phyloP scores from a whole-genome alignment of 2,113 vertebrate species.

The Oenanthe melanoleuca region DNA sequence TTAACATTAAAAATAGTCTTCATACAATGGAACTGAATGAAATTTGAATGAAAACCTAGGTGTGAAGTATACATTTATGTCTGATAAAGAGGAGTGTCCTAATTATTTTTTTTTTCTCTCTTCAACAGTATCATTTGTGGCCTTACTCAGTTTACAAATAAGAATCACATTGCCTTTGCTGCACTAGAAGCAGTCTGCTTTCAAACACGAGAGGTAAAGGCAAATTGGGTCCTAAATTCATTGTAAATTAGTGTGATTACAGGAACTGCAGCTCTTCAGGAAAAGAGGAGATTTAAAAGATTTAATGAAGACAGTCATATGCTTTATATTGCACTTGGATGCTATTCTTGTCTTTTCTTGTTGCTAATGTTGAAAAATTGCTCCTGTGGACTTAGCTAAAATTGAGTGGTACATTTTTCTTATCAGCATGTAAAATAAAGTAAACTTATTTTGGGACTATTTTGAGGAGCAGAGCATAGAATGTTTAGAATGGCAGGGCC shows the following conservation, averaged over 20 bases:
- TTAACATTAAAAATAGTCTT: background rate
- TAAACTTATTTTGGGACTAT: background rate
- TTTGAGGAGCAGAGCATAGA: background rate
- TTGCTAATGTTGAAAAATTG: background rate
- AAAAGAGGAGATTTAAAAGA: background rate
- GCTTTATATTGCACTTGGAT: background rate
- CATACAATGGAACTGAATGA: background rate
- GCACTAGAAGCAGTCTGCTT: conserved; percentile 98
- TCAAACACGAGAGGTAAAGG: conserved; percentile 93
- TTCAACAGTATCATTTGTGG: conserved; percentile 93
- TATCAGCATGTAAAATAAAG: background rate
- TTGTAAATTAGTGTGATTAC: background rate
- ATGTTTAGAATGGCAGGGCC: background rate
- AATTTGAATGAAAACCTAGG: background rate
- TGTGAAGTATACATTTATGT: background rate
- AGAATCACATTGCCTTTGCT: conserved; percentile 94
- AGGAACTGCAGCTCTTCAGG: background rate
- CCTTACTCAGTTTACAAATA: conserved; percentile 98
- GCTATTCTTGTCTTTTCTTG: background rate
- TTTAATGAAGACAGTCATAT: background rate
- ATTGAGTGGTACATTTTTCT: background rate
- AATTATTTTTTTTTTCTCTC: background rate
- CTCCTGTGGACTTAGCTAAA: background rate
- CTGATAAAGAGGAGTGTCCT: background rate
- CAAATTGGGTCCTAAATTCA: background rate